Evolutionary conservation across 2,888 invertebrate genomes (phyloP), one percentile per base, ranked within the genome.

Genomic region (Troilus luridus): DNA sequence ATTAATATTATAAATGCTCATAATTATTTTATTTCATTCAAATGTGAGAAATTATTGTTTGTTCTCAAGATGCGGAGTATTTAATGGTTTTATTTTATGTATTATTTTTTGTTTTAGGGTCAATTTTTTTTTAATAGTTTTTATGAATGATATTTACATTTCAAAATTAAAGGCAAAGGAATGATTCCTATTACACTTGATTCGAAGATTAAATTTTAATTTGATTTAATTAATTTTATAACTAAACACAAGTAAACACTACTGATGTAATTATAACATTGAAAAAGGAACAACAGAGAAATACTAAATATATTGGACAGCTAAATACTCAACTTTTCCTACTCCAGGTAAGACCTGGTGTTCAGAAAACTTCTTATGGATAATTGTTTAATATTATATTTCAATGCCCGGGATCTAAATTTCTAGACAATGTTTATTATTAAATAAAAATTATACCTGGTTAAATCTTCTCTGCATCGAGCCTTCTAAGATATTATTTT

Each of bases 401-500:
- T 41, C 6, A 41, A 77, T 77, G 12, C 72, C 19, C 27, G 67
- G 72, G 8, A 7, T 7, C 17, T 77, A 77, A 41, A 8, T 77
- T 19, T 77, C 9, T 19, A 77, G 24, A 77, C 17, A 77, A 77
- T 77, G 41, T 8, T 77, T 0, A 56, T 21, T 85, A 56, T 85
- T 81, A 85, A 85, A 85, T 17, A 85, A 56, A 21, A 58, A 21
- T 21, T 21, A 56, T 93, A 96, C 96, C 94, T 97, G 97, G 93
- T 97, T 97, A 94, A 98, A 98, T 93, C 98, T 95, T 92, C 98
- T 95, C 94, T 98, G 98, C 91, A 98, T 94, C 0, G 98, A 98
- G 11, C 98, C 98, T 94, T 98, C 98, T 93, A 98, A 95, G 88
- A 98, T 97, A 93, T 98, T 97, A 93, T 98, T 98, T 92, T 96